Evolutionary conservation across 2,797 vertebrate genomes (phyloP), one percentile per base, ranked within the genome.

Genomic region (Hoplostethus mediterraneus): DNA sequence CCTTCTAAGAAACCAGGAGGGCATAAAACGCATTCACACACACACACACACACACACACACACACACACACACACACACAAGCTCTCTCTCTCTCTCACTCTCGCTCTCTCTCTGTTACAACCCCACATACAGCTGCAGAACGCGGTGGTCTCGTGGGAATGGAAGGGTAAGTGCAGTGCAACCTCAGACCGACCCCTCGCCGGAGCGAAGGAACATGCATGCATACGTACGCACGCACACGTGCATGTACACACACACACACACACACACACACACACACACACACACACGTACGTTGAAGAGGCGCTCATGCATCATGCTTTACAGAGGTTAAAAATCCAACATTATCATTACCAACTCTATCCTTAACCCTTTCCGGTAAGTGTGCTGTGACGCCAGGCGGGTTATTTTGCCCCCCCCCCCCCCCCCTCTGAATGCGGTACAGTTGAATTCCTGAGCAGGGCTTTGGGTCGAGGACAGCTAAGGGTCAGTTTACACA

Each of bases 1-100:
- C 71, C 82, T 88, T 89, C 90, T 91, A 87, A 88, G 91, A 87
- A 91, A 92, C 82, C 90, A 90, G 87, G 86, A 87, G 90, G 84
- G 89, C 89, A 93, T 90, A 87, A 92, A 90, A 89, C 91, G 73
- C 89, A 86, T 91, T 89, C 90, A 91, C 80, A 63, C 79, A 85
- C 80, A 76, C 72, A 73, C 82, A 83, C 82, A 64, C 87, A 63
- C 77, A 66, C 11, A 2, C 68, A 10, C 59, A 33, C 52, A 1
- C 67, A 51, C 62, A 54, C 75, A 49, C 67, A 78, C 13, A 53
- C 21, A 57, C 60, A 49, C 67, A 78, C 13, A 53, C 21, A 57
- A 55, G 45, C 52, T 62, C 51, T 56, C 38, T 21, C 21, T 21
- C 21, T 21, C 21, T 21, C 21, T 21, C 21, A 1, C 21, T 21